These are phyloP conservation scores for Lutjanus erythropterus DNA, from an alignment of 2,113 vertebrate genomes.

Conservation along the genomic window DNA sequence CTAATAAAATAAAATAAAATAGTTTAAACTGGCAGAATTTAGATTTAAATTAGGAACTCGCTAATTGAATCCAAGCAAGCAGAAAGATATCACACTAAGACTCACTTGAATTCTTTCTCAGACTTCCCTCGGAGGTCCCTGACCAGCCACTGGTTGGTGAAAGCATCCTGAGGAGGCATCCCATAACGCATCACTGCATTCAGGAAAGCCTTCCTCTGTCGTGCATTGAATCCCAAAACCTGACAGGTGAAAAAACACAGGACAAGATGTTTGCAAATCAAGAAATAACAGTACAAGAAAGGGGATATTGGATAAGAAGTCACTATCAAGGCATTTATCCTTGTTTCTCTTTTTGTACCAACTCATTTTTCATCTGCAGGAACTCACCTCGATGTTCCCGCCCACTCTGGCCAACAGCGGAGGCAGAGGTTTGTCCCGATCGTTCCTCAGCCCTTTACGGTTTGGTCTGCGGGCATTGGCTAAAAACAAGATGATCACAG, in stretches of 20 bases:
- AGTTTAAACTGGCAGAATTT: no score
- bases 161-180: conserved; percentile 99
- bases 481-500: conserved; percentile 54
- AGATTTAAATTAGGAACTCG: no score
- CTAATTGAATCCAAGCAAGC: no score
- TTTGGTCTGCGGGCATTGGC: conserved; percentile 93
- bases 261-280: background rate
- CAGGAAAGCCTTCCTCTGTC: conserved; percentile 98
- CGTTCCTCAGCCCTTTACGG: conserved; percentile 95
- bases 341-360: background rate
- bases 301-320: background rate
- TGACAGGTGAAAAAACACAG: conserved; percentile 52
- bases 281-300: background rate
- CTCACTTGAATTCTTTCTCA: conserved; percentile 99
- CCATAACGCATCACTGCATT: conserved; percentile 99
- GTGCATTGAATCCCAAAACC: conserved; percentile 97
- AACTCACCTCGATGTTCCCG: conserved; percentile 95
- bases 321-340: background rate
- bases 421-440: conserved; percentile 97
- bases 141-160: conserved; percentile 98
- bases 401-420: conserved; percentile 96
- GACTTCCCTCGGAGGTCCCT: conserved; percentile 96
- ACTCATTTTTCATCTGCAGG: background rate
- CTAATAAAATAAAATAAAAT: no score
- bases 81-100: conserved; percentile 8